phyloP scores from a whole-genome alignment of 2,888 invertebrate species.

The Oscheius sp. region DNA sequence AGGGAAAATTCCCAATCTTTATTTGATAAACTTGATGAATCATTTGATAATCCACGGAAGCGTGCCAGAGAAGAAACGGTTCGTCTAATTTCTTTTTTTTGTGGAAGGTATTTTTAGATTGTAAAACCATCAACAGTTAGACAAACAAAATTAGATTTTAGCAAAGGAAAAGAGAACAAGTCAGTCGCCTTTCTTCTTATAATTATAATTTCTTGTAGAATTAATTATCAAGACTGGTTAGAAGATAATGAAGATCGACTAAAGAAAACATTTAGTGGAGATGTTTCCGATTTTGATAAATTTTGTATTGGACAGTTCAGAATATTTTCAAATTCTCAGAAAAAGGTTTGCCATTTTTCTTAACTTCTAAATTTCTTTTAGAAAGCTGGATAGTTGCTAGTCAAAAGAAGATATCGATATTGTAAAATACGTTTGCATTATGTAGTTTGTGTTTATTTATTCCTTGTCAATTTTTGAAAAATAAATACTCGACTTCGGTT shows the following conservation, averaged over 20 bases:
- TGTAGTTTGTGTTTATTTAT: no score
- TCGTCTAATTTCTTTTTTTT: no score
- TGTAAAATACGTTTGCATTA: no score
- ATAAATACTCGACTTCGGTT: no score
- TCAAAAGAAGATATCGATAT: no score
- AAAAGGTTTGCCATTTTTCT: slow-evolving; percentile 36
- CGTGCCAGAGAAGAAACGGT: slow-evolving; percentile 21
- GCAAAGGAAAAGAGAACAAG: slow-evolving; percentile 35
- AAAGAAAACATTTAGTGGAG: slow-evolving; percentile 40
- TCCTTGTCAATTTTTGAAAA: no score
- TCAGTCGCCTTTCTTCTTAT: neutral
- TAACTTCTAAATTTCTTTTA: neutral
- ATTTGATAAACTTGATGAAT: slow-evolving; percentile 41
- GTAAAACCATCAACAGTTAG: slow-evolving; percentile 5
- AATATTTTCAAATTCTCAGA: slow-evolving; percentile 44
- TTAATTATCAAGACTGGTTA: slow-evolving; percentile 52
- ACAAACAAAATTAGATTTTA: slow-evolving; percentile 35
- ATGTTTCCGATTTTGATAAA: slow-evolving; percentile 46
- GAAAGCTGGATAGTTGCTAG: no score
- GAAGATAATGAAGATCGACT: slow-evolving; percentile 41
- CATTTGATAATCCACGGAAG: slow-evolving; percentile 33
- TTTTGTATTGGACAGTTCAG: slow-evolving; percentile 54
- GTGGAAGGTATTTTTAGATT: neutral
- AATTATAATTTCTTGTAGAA: slow-evolving; percentile 36
- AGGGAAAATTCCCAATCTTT: slow-evolving; percentile 24